A percentile compares a stretch with the other conserved stretches of the same genome.
Conservation (phyloP, 2,888 invertebrate species). For the Caenorhabditis sp. region DNA sequence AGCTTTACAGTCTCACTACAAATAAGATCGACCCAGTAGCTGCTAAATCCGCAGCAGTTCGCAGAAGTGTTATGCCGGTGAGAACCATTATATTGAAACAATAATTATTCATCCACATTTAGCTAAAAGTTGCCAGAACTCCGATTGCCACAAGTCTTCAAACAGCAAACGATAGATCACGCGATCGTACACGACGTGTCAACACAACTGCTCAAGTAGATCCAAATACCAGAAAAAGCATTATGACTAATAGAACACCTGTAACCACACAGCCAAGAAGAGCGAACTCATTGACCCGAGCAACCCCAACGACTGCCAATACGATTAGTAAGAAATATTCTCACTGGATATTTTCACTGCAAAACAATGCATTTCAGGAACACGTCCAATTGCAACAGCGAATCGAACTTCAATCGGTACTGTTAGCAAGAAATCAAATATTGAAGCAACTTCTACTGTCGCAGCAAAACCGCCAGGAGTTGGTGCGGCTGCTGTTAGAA, state of each 20-base stretch:
- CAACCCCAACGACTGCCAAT: background rate
- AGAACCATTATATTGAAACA: background rate
- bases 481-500: conserved; percentile 1
- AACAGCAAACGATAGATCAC: conserved; percentile 11
- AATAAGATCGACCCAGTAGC: background rate
- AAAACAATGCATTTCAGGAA: background rate
- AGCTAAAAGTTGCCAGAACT: conserved; percentile 4
- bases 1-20: background rate
- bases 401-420: conserved; percentile 35
- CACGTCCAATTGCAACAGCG: conserved; percentile 31
- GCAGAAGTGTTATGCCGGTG: conserved; percentile 30
- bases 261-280: conserved; percentile 16
- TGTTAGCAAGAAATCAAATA: background rate
- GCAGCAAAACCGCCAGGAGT: background rate
- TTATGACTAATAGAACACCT: conserved; percentile 15
- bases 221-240: conserved; percentile 11
- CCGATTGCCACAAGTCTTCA: conserved; percentile 4
- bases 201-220: conserved; percentile 24
- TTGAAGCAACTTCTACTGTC: background rate
- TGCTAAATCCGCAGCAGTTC: conserved; percentile 9
- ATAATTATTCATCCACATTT: background rate
- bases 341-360: background rate
- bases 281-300: conserved; percentile 16
- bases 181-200: conserved; percentile 38
- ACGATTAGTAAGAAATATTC: background rate